Evolutionary conservation across 2,113 vertebrate species (phyloP), one percentile per base, ranked within the genome.

Genomic region (Leucopsar rothschildi): DNA sequence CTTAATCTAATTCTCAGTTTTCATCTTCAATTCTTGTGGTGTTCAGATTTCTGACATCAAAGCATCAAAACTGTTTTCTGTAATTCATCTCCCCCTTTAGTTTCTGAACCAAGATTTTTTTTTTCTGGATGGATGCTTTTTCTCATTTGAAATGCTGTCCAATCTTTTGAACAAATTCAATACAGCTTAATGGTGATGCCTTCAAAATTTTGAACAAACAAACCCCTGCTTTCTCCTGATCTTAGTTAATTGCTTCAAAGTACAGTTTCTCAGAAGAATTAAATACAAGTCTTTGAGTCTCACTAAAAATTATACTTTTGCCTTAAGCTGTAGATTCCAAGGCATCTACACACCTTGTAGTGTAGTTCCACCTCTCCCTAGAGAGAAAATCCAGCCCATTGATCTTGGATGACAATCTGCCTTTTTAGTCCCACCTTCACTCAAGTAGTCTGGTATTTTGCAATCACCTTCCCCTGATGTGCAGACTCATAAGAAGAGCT

Each of bases 261-360:
- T 81, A 28, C 6, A 22, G 16, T 71, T 93, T 90, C 45, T 81
- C 23, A n/a, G 19, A 82, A 61, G 15, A 89, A 66, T 77, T 68
- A 93, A 68, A 45, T 59, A 35, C 1, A 4, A 88, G 18, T 82
- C 53, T 83, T 65, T 61, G 75, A 88, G 59, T 63, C 15, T 73
- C 69, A 61, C 40, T 64, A 37, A 86, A 66, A 68, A 40, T 71
- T 70, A 81, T 93, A 15, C 10, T 70, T 88, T 88, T 94, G 71
- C 88, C 81, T 84, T 83, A 90, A 90, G 69, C 76, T 84, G 64
- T 77, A 83, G 85, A 93, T 96, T 95, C 90, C 52, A 83, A 79
- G 49, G 49, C 78, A 81, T 70, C 55, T 61, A 70, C 42, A 55
- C 56, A 44, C 28, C 76, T 79, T 65, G 60, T 29, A 44, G 31